phyloP scores from a whole-genome alignment of 2,888 invertebrate species.

The Leptopterna dolabrata region DNA sequence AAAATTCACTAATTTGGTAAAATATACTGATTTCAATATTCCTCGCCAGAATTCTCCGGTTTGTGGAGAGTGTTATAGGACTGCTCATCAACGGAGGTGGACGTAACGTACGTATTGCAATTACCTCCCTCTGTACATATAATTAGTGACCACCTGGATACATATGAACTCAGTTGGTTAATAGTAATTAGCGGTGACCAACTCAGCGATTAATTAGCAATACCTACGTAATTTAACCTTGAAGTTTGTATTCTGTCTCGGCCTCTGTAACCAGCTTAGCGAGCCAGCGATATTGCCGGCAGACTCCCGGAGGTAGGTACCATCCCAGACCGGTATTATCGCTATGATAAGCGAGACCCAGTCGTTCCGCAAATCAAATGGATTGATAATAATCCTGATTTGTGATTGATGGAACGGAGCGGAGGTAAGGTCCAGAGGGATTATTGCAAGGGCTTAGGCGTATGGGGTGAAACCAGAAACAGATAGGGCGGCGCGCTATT shows the following conservation, averaged over 20 bases:
- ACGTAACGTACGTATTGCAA: not conserved
- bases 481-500: not conserved
- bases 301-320: not conserved
- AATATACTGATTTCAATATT: too few species aligned
- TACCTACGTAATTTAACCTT: not conserved
- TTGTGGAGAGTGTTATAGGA: not conserved
- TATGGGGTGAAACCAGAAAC: not conserved
- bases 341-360: not conserved
- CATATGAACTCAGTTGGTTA: not conserved
- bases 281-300: not conserved
- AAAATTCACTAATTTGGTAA: too few species aligned
- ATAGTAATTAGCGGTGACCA: not conserved
- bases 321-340: not conserved
- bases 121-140: not conserved
- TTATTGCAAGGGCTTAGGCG: not conserved
- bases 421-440: not conserved
- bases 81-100: not conserved
- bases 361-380: not conserved
- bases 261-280: not conserved
- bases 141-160: not conserved
- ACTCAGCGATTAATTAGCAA: not conserved
- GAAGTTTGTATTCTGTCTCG: not conserved
- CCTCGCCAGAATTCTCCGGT: too few species aligned
- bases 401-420: not conserved
- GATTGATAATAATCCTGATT: conserved; percentile 6